A percentile compares a stretch with the other conserved stretches of the same genome.
Evolutionary conservation across 2,888 invertebrate genomes (phyloP).

Genomic region (Rhagium mordax): DNA sequence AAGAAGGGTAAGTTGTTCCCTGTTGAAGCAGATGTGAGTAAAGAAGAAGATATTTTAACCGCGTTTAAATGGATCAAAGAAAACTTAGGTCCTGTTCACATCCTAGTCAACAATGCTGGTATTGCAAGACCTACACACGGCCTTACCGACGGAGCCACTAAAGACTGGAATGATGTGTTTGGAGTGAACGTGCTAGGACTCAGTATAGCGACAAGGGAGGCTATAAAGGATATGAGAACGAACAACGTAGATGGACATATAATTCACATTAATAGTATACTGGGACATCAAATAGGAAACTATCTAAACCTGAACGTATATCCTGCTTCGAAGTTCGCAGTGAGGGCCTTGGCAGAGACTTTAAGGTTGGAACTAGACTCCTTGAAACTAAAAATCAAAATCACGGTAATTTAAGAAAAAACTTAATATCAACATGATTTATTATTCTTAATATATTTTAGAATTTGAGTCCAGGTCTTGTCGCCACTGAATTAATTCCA

Average conservation of each 20-base stretch:
- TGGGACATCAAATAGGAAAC: constrained; percentile 47
- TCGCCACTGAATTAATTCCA: constrained; percentile 9
- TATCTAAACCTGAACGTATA: constrained; percentile 42
- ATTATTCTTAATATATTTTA: neutral
- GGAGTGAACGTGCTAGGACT: constrained; percentile 9
- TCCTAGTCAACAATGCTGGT: too few species aligned
- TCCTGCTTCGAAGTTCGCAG: constrained; percentile 25
- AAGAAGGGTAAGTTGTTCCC: constrained; percentile 50
- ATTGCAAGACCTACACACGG: neutral
- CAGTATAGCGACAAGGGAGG: constrained; percentile 50
- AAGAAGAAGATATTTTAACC: too few species aligned
- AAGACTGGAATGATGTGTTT: constrained; percentile 26
- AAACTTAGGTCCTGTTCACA: too few species aligned
- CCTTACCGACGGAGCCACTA: constrained; percentile 34
- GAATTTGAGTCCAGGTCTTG: constrained; percentile 30
- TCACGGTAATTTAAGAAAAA: too few species aligned
- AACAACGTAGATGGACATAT: constrained; percentile 53
- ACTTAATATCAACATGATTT: too few species aligned
- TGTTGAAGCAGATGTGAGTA: too few species aligned
- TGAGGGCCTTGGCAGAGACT: constrained; percentile 1
- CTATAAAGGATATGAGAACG: constrained; percentile 49
- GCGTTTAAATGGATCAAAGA: too few species aligned
- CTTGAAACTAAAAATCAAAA: too few species aligned
- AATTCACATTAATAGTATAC: constrained; percentile 53
- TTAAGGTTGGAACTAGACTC: too few species aligned